These are phyloP conservation scores for Nesometra sesokonis DNA, from an alignment of 35 echinoderm and acorn worm species.

Conservation along the genomic window DNA sequence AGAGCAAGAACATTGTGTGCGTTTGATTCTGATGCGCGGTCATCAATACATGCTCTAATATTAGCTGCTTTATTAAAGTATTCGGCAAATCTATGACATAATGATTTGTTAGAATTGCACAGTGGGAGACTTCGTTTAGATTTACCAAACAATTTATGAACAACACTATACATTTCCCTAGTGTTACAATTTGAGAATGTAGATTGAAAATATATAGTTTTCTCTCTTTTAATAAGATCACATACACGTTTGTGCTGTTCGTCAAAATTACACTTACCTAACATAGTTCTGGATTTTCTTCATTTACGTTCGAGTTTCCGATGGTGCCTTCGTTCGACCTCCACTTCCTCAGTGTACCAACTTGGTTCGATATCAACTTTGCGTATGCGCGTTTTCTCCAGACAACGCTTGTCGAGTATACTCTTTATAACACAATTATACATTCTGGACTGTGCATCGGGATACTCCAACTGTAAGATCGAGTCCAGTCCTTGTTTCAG, in stretches of 20 bases:
- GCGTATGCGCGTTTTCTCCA: conserved; percentile 2
- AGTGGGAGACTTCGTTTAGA: background rate
- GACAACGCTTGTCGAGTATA: conserved; percentile 18
- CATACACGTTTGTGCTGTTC: conserved; percentile 22
- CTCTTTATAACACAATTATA: background rate
- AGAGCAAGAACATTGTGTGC: no score
- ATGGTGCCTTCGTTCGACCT: background rate
- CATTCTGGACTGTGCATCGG: background rate
- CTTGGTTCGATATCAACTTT: conserved; percentile 9
- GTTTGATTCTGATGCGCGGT: no score
- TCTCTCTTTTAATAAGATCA: background rate
- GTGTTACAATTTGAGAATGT: background rate
- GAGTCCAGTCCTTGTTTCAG: no score
- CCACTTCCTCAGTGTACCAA: conserved; percentile 37
- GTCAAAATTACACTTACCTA: conserved; percentile 30
- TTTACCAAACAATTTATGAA: background rate
- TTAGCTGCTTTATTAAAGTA: no score
- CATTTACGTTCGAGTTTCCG: conserved; percentile 26
- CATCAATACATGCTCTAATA: no score
- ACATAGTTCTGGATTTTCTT: conserved; percentile 18
- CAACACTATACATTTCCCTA: background rate
- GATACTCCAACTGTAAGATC: no score
- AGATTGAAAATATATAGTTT: background rate
- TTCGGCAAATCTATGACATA: background rate
- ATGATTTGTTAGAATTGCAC: background rate